These are phyloP conservation scores for Halcyon chelicuti DNA, from an alignment of 2,797 vertebrate species.

Conservation along the genomic window DNA sequence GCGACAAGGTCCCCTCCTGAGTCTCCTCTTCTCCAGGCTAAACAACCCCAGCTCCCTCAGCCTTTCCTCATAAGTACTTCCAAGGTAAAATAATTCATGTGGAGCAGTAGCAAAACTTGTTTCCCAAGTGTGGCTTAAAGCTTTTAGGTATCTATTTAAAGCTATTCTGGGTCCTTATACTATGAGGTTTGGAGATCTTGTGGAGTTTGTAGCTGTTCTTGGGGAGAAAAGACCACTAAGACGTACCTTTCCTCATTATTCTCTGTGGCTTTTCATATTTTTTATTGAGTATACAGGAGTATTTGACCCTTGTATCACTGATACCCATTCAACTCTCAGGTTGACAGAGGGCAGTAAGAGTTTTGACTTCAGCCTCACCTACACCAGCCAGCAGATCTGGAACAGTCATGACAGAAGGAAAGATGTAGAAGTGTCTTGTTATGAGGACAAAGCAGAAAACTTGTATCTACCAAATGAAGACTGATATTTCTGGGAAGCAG, in stretches of 20 bases:
- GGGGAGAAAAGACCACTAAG: background rate
- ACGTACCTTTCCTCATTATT: background rate
- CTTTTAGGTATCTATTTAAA: background rate
- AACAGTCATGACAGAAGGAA: background rate
- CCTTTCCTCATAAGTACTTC: background rate
- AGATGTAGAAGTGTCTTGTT: background rate
- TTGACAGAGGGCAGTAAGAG: background rate
- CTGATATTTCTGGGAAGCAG: background rate
- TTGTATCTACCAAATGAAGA: background rate
- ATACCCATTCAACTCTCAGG: background rate
- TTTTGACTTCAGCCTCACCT: background rate
- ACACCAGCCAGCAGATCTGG: background rate
- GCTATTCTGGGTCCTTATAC: background rate
- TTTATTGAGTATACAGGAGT: background rate
- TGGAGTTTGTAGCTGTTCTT: background rate
- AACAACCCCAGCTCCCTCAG: no score
- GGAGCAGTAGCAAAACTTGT: background rate
- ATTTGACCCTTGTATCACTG: background rate
- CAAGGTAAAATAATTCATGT: background rate
- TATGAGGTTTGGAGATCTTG: background rate
- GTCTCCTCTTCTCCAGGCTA: no score
- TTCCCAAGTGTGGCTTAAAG: background rate
- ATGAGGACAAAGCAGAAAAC: background rate
- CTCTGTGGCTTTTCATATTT: background rate
- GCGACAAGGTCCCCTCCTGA: no score